Percentiles rank a stretch among this genome's conserved stretches.
Conservation (phyloP, 92 coral and sea anemone genomes). For the Paragorgia papillata region DNA sequence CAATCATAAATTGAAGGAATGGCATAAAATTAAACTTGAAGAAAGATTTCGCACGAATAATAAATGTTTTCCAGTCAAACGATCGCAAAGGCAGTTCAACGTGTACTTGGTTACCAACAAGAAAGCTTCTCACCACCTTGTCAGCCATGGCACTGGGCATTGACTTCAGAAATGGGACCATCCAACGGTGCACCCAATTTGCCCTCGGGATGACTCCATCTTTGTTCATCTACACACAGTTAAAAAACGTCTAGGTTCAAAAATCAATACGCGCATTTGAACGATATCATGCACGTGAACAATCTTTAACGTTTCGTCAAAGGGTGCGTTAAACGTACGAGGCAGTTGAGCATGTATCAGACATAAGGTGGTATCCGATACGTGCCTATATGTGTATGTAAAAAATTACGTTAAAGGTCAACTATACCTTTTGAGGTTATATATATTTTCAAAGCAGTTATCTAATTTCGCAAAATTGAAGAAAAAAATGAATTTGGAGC, state of each 20-base stretch:
- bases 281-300: neutral
- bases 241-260: too few relatives aligned
- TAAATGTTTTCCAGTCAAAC: slow-evolving; percentile 20
- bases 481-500: too few relatives aligned
- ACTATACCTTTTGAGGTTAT: too few relatives aligned
- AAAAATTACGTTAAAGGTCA: too few relatives aligned
- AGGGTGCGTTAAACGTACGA: too few relatives aligned
- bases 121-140: neutral
- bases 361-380: too few relatives aligned
- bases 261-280: too few relatives aligned
- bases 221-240: slow-evolving; percentile 4
- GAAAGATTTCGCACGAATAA: neutral
- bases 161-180: slow-evolving; percentile 14
- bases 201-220: neutral
- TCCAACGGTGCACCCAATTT: slow-evolving; percentile 25
- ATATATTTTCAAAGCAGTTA: too few relatives aligned
- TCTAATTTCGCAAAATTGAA: too few relatives aligned
- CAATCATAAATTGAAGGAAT: neutral
- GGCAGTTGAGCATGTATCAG: too few relatives aligned
- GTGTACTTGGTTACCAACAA: neutral
- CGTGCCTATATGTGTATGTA: too few relatives aligned
- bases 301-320: neutral
- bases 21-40: slow-evolving; percentile 26
- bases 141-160: neutral
- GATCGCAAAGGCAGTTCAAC: neutral